These are phyloP conservation scores for Rhizoglyphus robini DNA, from an alignment of 1,140 invertebrate genomes.

Conservation along the genomic window DNA sequence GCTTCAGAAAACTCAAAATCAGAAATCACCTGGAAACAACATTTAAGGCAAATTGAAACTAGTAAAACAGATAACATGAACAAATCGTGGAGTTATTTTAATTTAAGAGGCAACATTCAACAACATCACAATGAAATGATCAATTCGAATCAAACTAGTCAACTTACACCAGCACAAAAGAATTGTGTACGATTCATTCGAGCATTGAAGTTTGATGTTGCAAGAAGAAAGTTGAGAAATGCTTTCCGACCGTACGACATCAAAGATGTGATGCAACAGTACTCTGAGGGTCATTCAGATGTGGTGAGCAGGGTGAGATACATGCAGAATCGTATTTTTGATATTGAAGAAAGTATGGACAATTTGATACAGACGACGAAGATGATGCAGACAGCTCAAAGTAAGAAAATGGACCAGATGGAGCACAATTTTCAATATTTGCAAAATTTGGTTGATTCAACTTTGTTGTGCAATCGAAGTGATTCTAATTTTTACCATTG, in stretches of 20 bases:
- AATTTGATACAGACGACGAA: too few relatives aligned
- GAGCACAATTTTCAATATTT: not conserved
- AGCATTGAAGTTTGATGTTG: conserved; percentile 43
- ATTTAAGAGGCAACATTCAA: not conserved
- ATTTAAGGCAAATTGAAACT: not conserved
- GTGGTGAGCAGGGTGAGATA: conserved; percentile 68
- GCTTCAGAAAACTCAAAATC: not conserved
- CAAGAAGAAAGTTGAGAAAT: conserved; percentile 78
- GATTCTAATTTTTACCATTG: too few relatives aligned
- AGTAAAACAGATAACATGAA: too few relatives aligned
- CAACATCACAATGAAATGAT: not conserved
- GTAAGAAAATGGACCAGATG: not conserved
- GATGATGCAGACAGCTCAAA: too few relatives aligned
- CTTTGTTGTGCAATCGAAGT: too few relatives aligned
- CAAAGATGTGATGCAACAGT: conserved; percentile 90
- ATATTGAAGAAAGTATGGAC: too few relatives aligned
- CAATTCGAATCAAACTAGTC: not conserved
- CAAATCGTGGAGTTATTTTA: not conserved
- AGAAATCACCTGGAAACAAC: not conserved
- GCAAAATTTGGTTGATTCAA: too few relatives aligned
- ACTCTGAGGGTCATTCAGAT: conserved; percentile 77
- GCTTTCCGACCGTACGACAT: conserved; percentile 92
- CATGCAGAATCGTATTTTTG: conserved; percentile 33
- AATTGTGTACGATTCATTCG: not conserved
- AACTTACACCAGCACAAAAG: not conserved